phyloP scores from a whole-genome alignment of 1,140 invertebrate species.

The Drosophila gunungcola region DNA sequence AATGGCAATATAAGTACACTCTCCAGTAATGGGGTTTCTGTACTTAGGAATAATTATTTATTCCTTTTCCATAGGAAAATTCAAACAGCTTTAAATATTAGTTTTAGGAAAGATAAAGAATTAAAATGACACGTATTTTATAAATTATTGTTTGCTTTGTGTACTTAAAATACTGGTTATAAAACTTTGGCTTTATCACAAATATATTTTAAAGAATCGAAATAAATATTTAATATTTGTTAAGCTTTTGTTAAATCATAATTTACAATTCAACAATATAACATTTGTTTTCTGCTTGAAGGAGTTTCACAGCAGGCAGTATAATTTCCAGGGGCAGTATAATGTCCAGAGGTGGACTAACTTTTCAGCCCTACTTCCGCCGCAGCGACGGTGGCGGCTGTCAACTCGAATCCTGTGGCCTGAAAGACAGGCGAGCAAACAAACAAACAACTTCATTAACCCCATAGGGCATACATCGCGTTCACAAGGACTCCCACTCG shows the following conservation, averaged over 20 bases:
- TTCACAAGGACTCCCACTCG: constrained; percentile 33
- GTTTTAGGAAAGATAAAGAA: no score
- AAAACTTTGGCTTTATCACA: no score
- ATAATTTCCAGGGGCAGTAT: constrained; percentile 15
- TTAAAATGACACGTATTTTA: no score
- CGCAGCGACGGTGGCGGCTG: constrained; percentile 19
- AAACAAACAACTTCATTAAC: constrained; percentile 81
- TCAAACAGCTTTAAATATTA: no score
- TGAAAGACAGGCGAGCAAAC: constrained; percentile 57
- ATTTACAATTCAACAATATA: no score
- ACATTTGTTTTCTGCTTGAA: not conserved
- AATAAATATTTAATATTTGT: no score
- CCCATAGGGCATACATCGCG: constrained; percentile 64
- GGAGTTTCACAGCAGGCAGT: not conserved
- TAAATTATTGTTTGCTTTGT: no score
- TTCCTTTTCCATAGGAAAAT: no score
- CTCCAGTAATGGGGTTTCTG: not conserved
- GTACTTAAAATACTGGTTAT: no score
- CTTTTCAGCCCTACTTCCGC: constrained; percentile 5
- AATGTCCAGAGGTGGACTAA: constrained; percentile 3
- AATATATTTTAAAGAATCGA: no score
- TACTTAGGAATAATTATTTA: no score
- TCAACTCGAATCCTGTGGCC: constrained; percentile 44
- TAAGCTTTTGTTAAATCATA: no score
- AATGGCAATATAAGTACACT: not conserved